These are phyloP conservation scores for Archips crataeganus DNA, from an alignment of 2,888 invertebrate species.

Conservation along the genomic window DNA sequence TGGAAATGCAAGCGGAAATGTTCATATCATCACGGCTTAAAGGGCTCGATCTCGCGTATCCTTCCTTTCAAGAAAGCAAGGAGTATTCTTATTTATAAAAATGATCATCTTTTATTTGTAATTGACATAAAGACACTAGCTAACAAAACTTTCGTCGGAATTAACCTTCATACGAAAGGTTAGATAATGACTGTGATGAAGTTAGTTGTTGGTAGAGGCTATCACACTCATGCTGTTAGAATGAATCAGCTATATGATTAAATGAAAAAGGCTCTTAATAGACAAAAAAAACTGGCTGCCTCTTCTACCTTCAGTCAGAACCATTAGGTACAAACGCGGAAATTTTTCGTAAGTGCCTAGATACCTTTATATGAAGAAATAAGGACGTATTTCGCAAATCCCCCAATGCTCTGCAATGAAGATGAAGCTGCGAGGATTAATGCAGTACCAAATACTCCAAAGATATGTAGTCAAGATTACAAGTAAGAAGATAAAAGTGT, in stretches of 20 bases:
- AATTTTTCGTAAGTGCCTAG: too few species aligned
- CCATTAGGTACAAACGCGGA: too few species aligned
- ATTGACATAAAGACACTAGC: background rate
- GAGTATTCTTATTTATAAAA: constrained; percentile 62
- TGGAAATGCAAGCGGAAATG: constrained; percentile 73
- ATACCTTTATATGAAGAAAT: too few species aligned
- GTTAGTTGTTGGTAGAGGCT: background rate
- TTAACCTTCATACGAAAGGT: background rate
- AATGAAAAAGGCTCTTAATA: background rate
- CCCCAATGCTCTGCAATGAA: too few species aligned
- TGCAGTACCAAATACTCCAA: background rate
- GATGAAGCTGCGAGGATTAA: too few species aligned
- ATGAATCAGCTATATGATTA: background rate
- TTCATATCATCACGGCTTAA: constrained; percentile 62
- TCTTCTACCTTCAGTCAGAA: too few species aligned
- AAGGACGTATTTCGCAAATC: too few species aligned
- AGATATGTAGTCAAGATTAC: background rate
- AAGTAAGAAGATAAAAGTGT: background rate
- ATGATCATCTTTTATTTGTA: background rate
- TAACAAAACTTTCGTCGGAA: background rate
- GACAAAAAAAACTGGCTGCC: too few species aligned
- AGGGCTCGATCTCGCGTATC: constrained; percentile 66
- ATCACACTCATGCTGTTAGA: too few species aligned
- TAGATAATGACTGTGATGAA: too few species aligned
- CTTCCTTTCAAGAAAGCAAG: constrained; percentile 61